Evolutionary conservation across 1,140 invertebrate genomes (phyloP).

Genomic region (Bombyx mandarina): DNA sequence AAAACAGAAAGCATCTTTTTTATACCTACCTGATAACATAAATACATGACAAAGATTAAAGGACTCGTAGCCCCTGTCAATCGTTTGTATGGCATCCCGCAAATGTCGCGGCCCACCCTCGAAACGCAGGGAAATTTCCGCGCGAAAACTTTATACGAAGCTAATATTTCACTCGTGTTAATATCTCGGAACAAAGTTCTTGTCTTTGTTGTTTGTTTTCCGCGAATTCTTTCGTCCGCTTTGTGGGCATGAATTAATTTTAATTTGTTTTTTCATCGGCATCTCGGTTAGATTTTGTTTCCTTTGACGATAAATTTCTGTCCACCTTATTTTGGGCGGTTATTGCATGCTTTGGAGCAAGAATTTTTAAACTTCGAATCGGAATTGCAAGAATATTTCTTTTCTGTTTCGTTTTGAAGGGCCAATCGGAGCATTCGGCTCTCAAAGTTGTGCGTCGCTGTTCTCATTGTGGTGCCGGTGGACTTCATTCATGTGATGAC

Average conservation of each 20-base stretch:
- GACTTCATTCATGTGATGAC: too few relatives aligned
- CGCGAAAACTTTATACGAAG: slow-evolving; percentile 38
- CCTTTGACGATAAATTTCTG: slow-evolving; percentile 12
- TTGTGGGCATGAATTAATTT: slow-evolving; percentile 44
- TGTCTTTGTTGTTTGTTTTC: slow-evolving; percentile 52
- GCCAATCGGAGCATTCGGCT: too few relatives aligned
- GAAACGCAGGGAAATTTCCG: slow-evolving; percentile 31
- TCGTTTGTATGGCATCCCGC: slow-evolving; percentile 43
- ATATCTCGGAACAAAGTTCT: slow-evolving; percentile 22
- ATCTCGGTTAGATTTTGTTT: slow-evolving; percentile 9
- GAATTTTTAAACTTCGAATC: background rate
- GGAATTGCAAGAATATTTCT: too few relatives aligned
- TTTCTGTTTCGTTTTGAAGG: too few relatives aligned
- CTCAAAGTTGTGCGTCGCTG: too few relatives aligned
- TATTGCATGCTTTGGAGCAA: slow-evolving; percentile 9
- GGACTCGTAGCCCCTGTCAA: slow-evolving; percentile 46
- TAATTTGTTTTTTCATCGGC: slow-evolving; percentile 18
- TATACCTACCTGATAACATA: too few relatives aligned
- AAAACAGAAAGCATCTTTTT: too few relatives aligned
- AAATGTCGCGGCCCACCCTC: slow-evolving; percentile 45
- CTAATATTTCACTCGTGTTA: slow-evolving; percentile 46
- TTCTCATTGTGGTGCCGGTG: too few relatives aligned
- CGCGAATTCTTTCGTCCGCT: slow-evolving; percentile 29
- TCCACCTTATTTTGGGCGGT: slow-evolving; percentile 11
- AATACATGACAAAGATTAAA: slow-evolving; percentile 30